These are phyloP conservation scores for Pachydiplax longipennis DNA, from an alignment of 2,888 invertebrate species.

Conservation along the genomic window DNA sequence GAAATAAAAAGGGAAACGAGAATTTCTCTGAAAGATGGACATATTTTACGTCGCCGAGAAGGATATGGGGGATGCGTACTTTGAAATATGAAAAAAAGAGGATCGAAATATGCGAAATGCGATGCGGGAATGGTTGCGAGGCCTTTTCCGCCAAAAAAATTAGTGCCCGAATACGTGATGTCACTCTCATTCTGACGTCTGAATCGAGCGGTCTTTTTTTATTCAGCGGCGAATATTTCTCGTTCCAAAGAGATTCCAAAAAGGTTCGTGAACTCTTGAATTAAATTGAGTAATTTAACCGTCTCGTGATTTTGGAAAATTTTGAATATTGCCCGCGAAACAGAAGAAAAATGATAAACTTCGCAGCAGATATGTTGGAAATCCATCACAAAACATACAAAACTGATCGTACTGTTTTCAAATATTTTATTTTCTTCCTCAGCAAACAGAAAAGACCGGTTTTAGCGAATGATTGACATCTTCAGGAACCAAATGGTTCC, in stretches of 20 bases:
- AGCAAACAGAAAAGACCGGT: too few relatives aligned
- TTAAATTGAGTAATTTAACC: too few relatives aligned
- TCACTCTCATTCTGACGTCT: background rate
- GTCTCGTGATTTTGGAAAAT: too few relatives aligned
- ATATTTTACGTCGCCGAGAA: constrained; percentile 30
- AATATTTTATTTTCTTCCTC: too few relatives aligned
- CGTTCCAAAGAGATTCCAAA: background rate
- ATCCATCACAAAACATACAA: too few relatives aligned
- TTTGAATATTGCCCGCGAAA: too few relatives aligned
- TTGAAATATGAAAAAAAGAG: constrained; percentile 34
- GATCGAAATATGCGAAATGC: constrained; percentile 34
- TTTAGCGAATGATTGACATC: too few relatives aligned
- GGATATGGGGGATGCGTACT: background rate
- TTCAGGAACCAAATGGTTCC: too few relatives aligned
- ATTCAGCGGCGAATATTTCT: background rate
- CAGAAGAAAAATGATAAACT: too few relatives aligned
- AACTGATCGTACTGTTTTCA: too few relatives aligned
- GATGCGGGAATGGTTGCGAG: background rate
- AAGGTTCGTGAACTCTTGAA: background rate
- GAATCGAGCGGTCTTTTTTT: background rate
- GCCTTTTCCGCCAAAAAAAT: background rate
- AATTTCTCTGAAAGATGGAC: constrained; percentile 33
- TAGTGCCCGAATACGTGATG: background rate
- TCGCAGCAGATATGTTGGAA: too few relatives aligned
- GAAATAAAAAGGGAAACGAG: background rate